A percentile compares a stretch with the other conserved stretches of the same genome.
Evolutionary conservation across 2,797 vertebrate species (phyloP).

Genomic region (Taenioides sp.): DNA sequence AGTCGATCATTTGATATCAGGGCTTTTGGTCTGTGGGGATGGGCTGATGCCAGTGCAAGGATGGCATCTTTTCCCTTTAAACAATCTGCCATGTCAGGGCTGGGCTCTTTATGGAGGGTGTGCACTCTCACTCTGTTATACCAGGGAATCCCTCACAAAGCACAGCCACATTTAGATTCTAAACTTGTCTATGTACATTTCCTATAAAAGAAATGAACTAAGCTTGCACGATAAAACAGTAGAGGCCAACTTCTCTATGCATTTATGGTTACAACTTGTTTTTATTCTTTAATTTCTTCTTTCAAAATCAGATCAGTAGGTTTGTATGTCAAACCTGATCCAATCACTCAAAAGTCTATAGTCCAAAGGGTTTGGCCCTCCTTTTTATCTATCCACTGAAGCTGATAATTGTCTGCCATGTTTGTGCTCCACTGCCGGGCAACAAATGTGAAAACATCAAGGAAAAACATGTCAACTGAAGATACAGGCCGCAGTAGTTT

Average conservation of each 20-base stretch:
- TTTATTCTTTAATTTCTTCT: background rate
- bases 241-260: background rate
- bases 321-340: slow-evolving; percentile 13
- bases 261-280: slow-evolving; percentile 17
- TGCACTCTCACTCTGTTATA: slow-evolving; percentile 52
- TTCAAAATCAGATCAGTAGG: slow-evolving; percentile 11
- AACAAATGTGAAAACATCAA: slow-evolving; percentile 31
- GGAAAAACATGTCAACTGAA: slow-evolving; percentile 15
- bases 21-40: slow-evolving; percentile 62
- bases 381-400: slow-evolving; percentile 38
- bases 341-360: slow-evolving; percentile 12
- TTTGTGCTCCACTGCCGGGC: slow-evolving; percentile 47
- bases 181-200: background rate
- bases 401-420: slow-evolving; percentile 44
- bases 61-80: slow-evolving; percentile 68
- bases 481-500: background rate
- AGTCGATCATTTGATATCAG: slow-evolving; percentile 42
- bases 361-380: slow-evolving; percentile 18
- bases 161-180: background rate
- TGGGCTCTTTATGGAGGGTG: slow-evolving; percentile 56
- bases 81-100: slow-evolving; percentile 70
- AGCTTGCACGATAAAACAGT: background rate
- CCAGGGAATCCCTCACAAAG: slow-evolving; percentile 63
- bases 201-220: background rate
- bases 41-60: slow-evolving; percentile 46